Base-by-base conservation (phyloP, 2,797 vertebrate genomes). In the Dendrocincla fuliginosa region DNA sequence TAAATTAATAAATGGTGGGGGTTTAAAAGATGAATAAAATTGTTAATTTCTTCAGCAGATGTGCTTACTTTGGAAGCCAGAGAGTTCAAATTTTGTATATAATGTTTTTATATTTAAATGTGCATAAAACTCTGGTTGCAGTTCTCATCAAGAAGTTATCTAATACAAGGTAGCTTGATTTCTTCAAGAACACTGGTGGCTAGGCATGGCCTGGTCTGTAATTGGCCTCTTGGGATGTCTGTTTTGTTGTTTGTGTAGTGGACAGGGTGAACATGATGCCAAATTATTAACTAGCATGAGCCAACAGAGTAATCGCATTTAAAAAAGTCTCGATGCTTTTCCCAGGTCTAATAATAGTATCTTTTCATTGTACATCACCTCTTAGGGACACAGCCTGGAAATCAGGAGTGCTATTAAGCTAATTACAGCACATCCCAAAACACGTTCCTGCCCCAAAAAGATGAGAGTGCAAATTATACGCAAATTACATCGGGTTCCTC, bases 221-320 rank as follows among this genome's bases (percentile, higher is more conserved):
- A 84, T 44, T 93, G 76, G 84, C 55, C 89, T 94, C 69, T 88
- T 78, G 87, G 75, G 64, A 78, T 78, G 20, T 42, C 79, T 83
- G 0, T 37, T 71, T 78, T 95, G 37, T 71, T 82, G n/a, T 83
- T 42, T 89, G 11, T 71, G 14, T 75, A n/a, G 42, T 55, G 61
- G 79, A 69, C 87, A 67, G 64, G 50, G 41, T 64, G 84, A 88
- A 61, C 1, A 2, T 30, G 64, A 53, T 87, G 78, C 49, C 59
- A 74, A 70, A 35, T 79, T 68, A 77, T 61, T 53, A 89, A 74
- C 24, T 84, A 76, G 76, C 20, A 52, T 65, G 61, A 91, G 41
- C 44, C 73, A 87, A 65, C 22, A 73, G 69, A 59, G 18, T 47
- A 78, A 84, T 73, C 18, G 1, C 1, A 1, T 84, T 73, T 14